Evolutionary conservation across 2,888 invertebrate species (phyloP), one percentile per base, ranked within the genome.

Genomic region (Camptogramma bilineatum): DNA sequence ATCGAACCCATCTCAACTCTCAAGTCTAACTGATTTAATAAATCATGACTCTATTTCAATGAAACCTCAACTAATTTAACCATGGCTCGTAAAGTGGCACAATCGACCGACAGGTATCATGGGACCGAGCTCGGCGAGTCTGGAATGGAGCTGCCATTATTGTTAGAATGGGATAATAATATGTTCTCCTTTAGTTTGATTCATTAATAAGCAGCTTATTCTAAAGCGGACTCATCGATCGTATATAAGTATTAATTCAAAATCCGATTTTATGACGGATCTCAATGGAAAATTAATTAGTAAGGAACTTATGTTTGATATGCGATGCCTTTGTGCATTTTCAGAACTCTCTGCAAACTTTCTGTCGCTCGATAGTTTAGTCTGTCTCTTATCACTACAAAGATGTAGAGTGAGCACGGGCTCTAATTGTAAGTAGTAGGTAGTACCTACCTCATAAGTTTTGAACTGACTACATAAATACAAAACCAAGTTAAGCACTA

Each of bases 71-170:
- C 18, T 48, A 21, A 48, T 21, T 48, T 19, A 48, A 21, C 13
- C 5, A 18, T 21, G 8, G 21, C 21, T 10, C 4, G 48, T 48
- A 48, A 21, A 48, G 48, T 48, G 21, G 21, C 21, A 13, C 21
- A 21, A 21, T 48, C n/a, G 21, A 48, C 21, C 19, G 48, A 19
- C 48, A 48, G 48, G 21, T 19, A 48, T 21, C 48, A 48, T 19
- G 48, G 48, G n/a, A 21, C 4, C 13, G 21, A 21, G 13, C 19
- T 48, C 13, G 13, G 10, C 48, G 19, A 13, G 21, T n/a, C 48
- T n/a, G 48, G n/a, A 21, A n/a, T 17, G 48, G 10, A 21, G 21
- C n/a, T 21, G 21, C 21, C 7, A 7, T 17, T 16, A 44, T 17
- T 17, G 44, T 17, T 44, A 17, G 1, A 44, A 44, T 44, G 17